Percentiles rank a stretch among this genome's conserved stretches.
Evolutionary conservation across 2,797 vertebrate genomes (phyloP).

Genomic region (Mus caroli): DNA sequence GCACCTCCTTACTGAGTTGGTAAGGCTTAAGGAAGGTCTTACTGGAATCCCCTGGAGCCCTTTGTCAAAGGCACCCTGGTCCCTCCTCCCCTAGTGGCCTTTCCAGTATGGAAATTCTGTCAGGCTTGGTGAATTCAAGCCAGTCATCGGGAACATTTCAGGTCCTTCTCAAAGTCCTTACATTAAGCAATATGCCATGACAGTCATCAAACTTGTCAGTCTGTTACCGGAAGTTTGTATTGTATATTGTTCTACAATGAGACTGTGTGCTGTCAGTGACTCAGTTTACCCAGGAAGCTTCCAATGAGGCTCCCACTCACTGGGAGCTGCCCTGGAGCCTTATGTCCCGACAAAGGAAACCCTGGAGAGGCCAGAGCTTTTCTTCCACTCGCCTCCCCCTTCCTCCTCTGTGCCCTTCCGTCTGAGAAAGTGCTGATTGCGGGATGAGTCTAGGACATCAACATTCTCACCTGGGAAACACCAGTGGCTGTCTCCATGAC

Average conservation of each 20-base stretch:
- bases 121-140: not conserved
- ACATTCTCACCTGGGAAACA: not conserved
- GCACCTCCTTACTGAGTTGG: not conserved
- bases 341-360: not conserved
- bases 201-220: not conserved
- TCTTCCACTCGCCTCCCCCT: not conserved
- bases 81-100: not conserved
- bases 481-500: accelerated
- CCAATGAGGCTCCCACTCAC: not conserved
- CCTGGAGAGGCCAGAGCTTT: not conserved
- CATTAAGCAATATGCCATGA: not conserved
- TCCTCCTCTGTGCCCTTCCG: not conserved
- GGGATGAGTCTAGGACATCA: accelerated
- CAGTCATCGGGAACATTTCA: not conserved
- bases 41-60: accelerated
- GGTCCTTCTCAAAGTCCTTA: not conserved
- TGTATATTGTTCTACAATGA: not conserved
- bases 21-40: not conserved
- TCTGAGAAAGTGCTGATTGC: not conserved
- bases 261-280: not conserved
- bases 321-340: not conserved
- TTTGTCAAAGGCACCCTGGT: not conserved
- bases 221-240: conserved; percentile 25
- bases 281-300: not conserved
- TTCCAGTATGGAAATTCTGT: not conserved